A percentile compares a stretch with the other conserved stretches of the same genome.
These are phyloP conservation scores for Helarctos malayanus DNA, from an alignment of 2,797 vertebrate genomes.

Conservation along the genomic window DNA sequence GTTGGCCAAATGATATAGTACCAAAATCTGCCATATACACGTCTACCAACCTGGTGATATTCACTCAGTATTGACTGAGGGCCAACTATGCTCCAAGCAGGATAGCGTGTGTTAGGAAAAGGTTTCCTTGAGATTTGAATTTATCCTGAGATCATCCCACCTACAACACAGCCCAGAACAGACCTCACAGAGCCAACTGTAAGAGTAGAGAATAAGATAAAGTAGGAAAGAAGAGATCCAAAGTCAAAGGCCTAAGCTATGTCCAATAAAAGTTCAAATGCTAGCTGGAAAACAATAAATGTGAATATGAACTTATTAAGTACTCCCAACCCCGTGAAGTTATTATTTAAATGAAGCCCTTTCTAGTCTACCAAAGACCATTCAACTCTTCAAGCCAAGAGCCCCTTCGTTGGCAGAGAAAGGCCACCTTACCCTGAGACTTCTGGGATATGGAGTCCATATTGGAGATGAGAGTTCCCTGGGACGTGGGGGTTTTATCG, in stretches of 20 bases:
- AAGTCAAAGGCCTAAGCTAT: neutral
- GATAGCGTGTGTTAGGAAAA: neutral
- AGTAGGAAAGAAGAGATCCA: neutral
- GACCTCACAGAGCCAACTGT: neutral
- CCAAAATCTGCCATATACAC: neutral
- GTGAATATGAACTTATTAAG: neutral
- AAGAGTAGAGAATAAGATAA: neutral
- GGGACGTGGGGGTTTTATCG: constrained; percentile 81
- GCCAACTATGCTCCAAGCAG: neutral
- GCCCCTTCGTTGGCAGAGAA: neutral
- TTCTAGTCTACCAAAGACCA: neutral
- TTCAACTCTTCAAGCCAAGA: neutral
- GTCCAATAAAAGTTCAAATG: neutral
- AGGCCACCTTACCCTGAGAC: constrained; percentile 86
- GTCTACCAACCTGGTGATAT: neutral
- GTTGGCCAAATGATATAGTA: neutral
- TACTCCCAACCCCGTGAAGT: neutral
- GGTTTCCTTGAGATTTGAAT: neutral
- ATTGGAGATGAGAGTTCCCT: constrained; percentile 65
- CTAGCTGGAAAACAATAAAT: neutral
- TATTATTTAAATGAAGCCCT: neutral
- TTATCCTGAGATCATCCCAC: neutral
- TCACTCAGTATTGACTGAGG: neutral
- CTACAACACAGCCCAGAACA: neutral
- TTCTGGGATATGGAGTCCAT: constrained; percentile 77